Evolutionary conservation across 2,888 invertebrate species (phyloP).

Genomic region (Encarsia formosa): DNA sequence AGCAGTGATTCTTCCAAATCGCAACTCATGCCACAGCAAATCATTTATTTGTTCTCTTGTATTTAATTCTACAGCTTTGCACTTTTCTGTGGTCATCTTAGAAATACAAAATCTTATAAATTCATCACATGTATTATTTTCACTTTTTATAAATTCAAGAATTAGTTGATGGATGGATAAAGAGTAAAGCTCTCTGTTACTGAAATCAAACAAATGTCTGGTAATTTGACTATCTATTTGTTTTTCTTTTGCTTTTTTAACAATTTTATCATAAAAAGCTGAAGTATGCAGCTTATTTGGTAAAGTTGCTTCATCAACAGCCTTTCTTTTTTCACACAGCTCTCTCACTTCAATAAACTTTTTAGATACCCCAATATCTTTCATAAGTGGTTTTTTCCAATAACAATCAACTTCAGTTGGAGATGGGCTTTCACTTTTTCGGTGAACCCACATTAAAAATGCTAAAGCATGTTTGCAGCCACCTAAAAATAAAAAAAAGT

Average conservation of each 20-base stretch:
- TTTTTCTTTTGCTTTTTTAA: not conserved
- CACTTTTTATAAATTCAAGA: not conserved
- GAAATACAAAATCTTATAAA: not conserved
- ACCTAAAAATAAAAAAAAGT: too few relatives aligned
- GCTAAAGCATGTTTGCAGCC: conserved; percentile 12
- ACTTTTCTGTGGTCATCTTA: not conserved
- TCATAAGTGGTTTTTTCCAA: conserved; percentile 13
- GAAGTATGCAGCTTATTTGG: not conserved
- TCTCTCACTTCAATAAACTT: conserved; percentile 8
- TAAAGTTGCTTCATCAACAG: not conserved
- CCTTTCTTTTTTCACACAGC: not conserved
- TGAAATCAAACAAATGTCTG: not conserved
- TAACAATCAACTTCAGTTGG: conserved; percentile 22
- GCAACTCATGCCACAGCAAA: not conserved
- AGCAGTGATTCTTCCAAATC: not conserved
- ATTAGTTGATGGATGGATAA: conserved; percentile 1
- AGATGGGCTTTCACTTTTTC: conserved; percentile 9
- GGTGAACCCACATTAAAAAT: conserved; percentile 18
- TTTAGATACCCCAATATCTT: not conserved
- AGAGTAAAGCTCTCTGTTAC: not conserved
- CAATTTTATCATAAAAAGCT: not conserved
- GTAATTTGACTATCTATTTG: conserved; percentile 9
- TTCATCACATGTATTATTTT: not conserved
- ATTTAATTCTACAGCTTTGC: not conserved
- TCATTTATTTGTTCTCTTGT: not conserved